A percentile compares a stretch with the other conserved stretches of the same genome.
These are phyloP conservation scores for Lissonota sp. DNA, from an alignment of 2,888 invertebrate species.

Conservation along the genomic window DNA sequence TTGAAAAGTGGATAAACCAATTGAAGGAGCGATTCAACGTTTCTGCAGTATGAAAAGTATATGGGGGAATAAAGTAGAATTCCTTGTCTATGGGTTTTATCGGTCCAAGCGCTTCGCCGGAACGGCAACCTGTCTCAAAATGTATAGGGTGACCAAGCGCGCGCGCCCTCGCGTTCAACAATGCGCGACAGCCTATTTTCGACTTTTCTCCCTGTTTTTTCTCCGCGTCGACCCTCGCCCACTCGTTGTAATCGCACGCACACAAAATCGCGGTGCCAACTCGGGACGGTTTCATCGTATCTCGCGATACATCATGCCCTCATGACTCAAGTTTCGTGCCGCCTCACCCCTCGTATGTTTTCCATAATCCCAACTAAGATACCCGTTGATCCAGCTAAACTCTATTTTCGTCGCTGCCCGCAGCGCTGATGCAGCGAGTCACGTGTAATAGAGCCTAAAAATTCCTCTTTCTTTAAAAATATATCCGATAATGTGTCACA, in stretches of 20 bases:
- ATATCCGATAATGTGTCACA: too few relatives aligned
- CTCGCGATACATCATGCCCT: not conserved
- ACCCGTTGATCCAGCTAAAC: not conserved
- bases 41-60: too few relatives aligned
- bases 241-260: not conserved
- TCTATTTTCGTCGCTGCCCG: slow-evolving; percentile 4
- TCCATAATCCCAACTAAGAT: slow-evolving; percentile 2
- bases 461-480: too few relatives aligned
- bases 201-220: not conserved
- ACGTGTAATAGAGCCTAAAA: not conserved
- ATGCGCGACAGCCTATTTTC: not conserved
- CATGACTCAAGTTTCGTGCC: not conserved
- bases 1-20: too few relatives aligned
- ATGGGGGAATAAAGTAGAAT: too few relatives aligned
- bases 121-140: too few relatives aligned
- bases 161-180: too few relatives aligned
- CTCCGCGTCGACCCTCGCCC: not conserved
- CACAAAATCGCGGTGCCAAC: not conserved
- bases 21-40: too few relatives aligned
- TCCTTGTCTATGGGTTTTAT: too few relatives aligned
- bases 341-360: not conserved
- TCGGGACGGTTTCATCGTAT: not conserved
- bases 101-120: too few relatives aligned
- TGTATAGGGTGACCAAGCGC: too few relatives aligned
- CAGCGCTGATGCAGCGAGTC: not conserved